Evolutionary conservation across 2,113 vertebrate species (phyloP), one percentile per base, ranked within the genome.

Genomic region (Ciconia maguari): DNA sequence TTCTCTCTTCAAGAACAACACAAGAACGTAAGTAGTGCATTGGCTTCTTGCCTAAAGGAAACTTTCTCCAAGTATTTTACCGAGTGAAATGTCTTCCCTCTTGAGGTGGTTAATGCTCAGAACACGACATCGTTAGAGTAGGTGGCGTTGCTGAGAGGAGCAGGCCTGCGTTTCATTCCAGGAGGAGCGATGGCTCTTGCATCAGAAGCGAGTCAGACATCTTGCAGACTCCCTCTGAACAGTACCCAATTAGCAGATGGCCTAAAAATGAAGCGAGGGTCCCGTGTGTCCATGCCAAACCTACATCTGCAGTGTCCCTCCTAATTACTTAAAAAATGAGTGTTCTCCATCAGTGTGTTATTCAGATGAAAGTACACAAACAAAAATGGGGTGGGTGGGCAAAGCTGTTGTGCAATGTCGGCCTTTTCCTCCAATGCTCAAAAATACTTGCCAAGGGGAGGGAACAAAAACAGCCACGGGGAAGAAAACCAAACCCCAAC

Each of bases 71-170:
- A 17, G 36, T 38, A 13, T 87, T 87, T 76, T n/a, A 26, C 61
- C 0, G 0, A 41, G 66, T 29, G 6, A n/a, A 54, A 74, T 7
- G 16, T 25, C 36, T 36, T 41, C 49, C 42, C 72, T 25, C 38
- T 6, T 4, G 15, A 49, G 78, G 41, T 24, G 3, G 48, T 6
- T 36, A 9, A 5, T 17, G 66, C 38, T 75, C 8, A 3, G 68
- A 41, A 19, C 19, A 1, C 1, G 1, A 5, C 25, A 18, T 14
- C 5, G 5, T 8, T 38, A 4, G 46, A 26, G 69, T 11, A 3
- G 7, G 48, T 16, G 57, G 36, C 5, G 0, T 6, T 38, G 70
- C 52, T 13, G 32, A 20, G 54, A 24, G 42, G 48, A 66, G 76
- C 54, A 12, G 27, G 13, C 17, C 19, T 30, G 32, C 1, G 1